A percentile compares a stretch with the other conserved stretches of the same genome.
Evolutionary conservation across 1,140 invertebrate species (phyloP).

Genomic region (Euwallacea fornicatus): DNA sequence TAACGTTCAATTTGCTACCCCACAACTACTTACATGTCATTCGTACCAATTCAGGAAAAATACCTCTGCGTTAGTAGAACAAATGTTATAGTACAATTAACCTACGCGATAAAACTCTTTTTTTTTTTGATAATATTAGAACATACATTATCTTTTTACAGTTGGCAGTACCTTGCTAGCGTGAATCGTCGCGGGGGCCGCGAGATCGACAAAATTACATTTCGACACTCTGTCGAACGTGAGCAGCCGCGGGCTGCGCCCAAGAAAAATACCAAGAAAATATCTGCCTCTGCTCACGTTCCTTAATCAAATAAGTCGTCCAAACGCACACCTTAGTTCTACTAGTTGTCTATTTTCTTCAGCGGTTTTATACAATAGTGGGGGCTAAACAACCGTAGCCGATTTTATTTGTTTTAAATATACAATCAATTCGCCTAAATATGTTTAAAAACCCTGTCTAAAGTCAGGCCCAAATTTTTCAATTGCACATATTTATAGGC

Average conservation of each 20-base stretch:
- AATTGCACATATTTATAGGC: slow-evolving; percentile 52
- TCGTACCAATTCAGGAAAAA: slow-evolving; percentile 33
- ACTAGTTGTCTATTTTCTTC: slow-evolving; percentile 35
- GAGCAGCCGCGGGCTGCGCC: slow-evolving; percentile 18
- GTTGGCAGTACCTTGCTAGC: slow-evolving; percentile 54
- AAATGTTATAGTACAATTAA: slow-evolving; percentile 47
- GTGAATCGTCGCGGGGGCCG: slow-evolving; percentile 42
- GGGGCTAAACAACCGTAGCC: slow-evolving; percentile 36
- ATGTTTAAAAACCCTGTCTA: slow-evolving; percentile 50
- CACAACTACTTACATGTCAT: slow-evolving; percentile 41
- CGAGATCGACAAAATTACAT: slow-evolving; percentile 48
- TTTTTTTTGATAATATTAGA: slow-evolving; percentile 42
- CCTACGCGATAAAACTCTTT: slow-evolving; percentile 48
- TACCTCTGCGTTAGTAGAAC: slow-evolving; percentile 46
- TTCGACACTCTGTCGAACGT: slow-evolving; percentile 30
- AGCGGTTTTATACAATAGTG: slow-evolving; percentile 36
- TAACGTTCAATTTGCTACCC: slow-evolving; percentile 45
- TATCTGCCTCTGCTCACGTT: slow-evolving; percentile 24
- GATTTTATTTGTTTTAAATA: slow-evolving; percentile 39
- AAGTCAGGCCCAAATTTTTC: slow-evolving; percentile 50
- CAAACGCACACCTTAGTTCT: slow-evolving; percentile 36
- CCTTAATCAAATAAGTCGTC: slow-evolving; percentile 26
- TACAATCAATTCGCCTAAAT: slow-evolving; percentile 45
- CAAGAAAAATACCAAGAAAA: slow-evolving; percentile 14
- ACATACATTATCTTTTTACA: slow-evolving; percentile 53